A percentile compares a stretch with the other conserved stretches of the same genome.
Evolutionary conservation across 2,113 vertebrate species (phyloP).

Genomic region (Aix galericulata): DNA sequence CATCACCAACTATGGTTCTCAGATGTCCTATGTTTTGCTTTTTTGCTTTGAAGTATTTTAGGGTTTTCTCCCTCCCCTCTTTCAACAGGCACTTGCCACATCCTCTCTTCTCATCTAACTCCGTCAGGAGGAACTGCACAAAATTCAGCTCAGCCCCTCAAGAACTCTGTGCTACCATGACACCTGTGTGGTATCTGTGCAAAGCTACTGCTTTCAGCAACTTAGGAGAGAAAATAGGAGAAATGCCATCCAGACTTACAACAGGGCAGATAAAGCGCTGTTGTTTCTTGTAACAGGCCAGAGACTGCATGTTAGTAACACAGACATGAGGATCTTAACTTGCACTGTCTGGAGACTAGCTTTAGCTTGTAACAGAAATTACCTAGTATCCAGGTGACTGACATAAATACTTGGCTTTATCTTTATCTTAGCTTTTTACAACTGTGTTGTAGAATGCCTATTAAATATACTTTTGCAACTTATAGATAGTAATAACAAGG

Average conservation of each 20-base stretch:
- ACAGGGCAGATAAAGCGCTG: background rate
- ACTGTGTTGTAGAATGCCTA: background rate
- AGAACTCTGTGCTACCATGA: fast-evolving
- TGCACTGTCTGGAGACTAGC: background rate
- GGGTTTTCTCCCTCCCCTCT: background rate
- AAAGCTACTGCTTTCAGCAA: background rate
- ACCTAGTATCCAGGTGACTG: background rate
- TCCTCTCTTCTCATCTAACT: background rate
- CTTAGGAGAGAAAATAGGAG: background rate
- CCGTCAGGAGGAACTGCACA: background rate
- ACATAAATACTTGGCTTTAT: background rate
- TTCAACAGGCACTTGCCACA: background rate
- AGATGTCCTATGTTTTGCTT: background rate
- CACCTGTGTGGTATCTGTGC: background rate
- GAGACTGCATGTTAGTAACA: background rate
- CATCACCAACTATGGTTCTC: background rate
- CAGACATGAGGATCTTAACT: background rate
- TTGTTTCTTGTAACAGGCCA: background rate
- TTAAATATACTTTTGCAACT: background rate
- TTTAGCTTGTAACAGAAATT: background rate
- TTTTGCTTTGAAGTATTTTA: background rate
- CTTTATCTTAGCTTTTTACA: background rate
- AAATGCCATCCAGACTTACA: background rate
- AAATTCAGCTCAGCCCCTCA: background rate
- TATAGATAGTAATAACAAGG: background rate